Evolutionary conservation across 2,797 vertebrate genomes (phyloP).

Genomic region (Chanos chanos): DNA sequence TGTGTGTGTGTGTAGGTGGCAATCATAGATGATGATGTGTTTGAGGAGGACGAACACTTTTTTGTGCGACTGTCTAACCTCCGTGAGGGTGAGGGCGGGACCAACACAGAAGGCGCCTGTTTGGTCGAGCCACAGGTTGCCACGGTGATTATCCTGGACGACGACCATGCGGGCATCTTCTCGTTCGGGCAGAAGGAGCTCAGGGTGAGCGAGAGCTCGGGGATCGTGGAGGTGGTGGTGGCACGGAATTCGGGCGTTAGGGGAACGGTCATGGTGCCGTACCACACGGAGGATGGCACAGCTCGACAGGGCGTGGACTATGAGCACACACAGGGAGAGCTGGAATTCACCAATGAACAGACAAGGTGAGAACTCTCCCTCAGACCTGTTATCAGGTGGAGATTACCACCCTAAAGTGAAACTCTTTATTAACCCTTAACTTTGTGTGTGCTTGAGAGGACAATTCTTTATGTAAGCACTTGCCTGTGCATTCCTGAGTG

Average conservation of each 20-base stretch:
- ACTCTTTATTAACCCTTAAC: not conserved
- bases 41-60: constrained; percentile 94
- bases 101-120: constrained; percentile 73
- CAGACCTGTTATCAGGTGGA: no score
- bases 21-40: constrained; percentile 93
- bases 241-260: constrained; percentile 84
- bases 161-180: constrained; percentile 96
- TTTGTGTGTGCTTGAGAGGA: not conserved
- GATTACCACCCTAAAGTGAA: no score
- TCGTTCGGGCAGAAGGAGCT: constrained; percentile 80
- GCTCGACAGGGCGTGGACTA: constrained; percentile 84
- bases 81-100: constrained; percentile 79
- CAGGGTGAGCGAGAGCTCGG: constrained; percentile 88
- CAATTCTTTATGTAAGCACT: not conserved
- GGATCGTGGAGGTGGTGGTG: constrained; percentile 80
- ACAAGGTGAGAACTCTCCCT: constrained; percentile 76
- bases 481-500: not conserved
- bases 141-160: constrained; percentile 91
- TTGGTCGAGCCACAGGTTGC: constrained; percentile 83
- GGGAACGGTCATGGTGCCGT: constrained; percentile 84
- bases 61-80: constrained; percentile 83
- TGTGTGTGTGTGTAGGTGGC: constrained; percentile 62
- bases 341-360: constrained; percentile 88
- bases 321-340: constrained; percentile 80
- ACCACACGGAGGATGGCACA: constrained; percentile 83